These are phyloP conservation scores for Luehdorfia chinensis DNA, from an alignment of 1,140 invertebrate genomes.

Conservation along the genomic window DNA sequence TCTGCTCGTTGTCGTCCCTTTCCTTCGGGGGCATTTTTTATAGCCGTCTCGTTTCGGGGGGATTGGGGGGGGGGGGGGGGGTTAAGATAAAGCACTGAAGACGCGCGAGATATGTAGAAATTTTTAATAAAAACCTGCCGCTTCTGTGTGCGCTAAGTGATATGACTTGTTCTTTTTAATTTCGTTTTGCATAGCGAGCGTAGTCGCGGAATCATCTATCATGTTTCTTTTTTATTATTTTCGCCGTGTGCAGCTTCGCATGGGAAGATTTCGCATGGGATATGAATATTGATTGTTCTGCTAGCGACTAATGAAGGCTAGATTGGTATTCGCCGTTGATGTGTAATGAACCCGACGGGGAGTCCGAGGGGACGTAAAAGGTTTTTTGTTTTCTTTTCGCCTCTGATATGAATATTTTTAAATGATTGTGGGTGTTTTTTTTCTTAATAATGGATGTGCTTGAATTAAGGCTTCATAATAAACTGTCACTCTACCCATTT, in stretches of 20 bases:
- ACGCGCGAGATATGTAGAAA: constrained; percentile 73
- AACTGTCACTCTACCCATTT: constrained; percentile 1
- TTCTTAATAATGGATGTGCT: not conserved
- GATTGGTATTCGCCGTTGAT: constrained; percentile 62
- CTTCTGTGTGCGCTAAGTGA: constrained; percentile 73
- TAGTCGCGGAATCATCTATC: constrained; percentile 61
- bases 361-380: constrained; percentile 33
- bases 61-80: constrained; percentile 34
- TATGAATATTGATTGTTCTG: constrained; percentile 73
- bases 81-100: constrained; percentile 61
- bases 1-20: constrained; percentile 47
- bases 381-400: constrained; percentile 32
- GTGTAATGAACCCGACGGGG: constrained; percentile 54
- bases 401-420: constrained; percentile 17
- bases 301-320: constrained; percentile 61
- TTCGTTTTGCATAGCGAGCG: constrained; percentile 61
- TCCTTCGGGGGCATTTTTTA: constrained; percentile 56
- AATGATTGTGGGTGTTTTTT: constrained; percentile 1
- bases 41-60: constrained; percentile 43
- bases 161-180: constrained; percentile 76
- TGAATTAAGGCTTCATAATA: constrained; percentile 5
- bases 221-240: constrained; percentile 39
- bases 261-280: constrained; percentile 72
- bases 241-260: constrained; percentile 31
- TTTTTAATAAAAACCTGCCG: constrained; percentile 71